Percentiles rank a stretch among this genome's conserved stretches.
phyloP scores from a whole-genome alignment of 2,797 vertebrate species.

The Pseudomugil gertrudae region DNA sequence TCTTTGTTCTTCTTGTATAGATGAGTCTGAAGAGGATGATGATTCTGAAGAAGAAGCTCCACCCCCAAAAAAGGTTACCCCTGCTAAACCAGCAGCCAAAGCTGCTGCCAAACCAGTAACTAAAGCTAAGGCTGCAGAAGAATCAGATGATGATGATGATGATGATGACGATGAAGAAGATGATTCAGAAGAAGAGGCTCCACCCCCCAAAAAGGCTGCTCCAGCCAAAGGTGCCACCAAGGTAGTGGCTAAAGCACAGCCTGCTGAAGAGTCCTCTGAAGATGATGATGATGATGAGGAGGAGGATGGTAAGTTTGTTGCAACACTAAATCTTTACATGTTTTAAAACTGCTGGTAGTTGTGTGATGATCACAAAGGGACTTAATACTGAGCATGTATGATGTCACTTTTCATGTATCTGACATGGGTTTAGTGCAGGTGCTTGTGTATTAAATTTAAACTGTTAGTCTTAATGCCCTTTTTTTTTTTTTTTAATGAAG shows the following conservation, averaged over 20 bases:
- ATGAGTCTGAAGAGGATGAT: constrained; percentile 73
- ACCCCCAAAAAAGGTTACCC: constrained; percentile 68
- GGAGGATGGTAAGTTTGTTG: constrained; percentile 59
- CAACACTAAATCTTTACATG: no score
- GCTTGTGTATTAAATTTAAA: neutral
- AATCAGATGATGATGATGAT: constrained; percentile 11
- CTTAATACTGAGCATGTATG: constrained; percentile 80
- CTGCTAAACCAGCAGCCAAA: constrained; percentile 49
- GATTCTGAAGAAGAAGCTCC: constrained; percentile 74
- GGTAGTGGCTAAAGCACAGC: constrained; percentile 51
- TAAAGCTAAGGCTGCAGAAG: constrained; percentile 64
- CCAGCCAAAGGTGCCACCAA: constrained; percentile 53
- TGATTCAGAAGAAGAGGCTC: constrained; percentile 77
- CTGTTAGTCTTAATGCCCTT: neutral
- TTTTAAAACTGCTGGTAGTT: neutral
- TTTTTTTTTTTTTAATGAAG: constrained; percentile 69
- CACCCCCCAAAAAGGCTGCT: constrained; percentile 73
- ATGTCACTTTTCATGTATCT: constrained; percentile 62
- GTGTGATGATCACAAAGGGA: constrained; percentile 79
- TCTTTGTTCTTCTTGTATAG: constrained; percentile 26
- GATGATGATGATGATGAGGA: constrained; percentile 47
- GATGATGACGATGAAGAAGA: constrained; percentile 35
- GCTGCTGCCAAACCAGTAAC: constrained; percentile 41
- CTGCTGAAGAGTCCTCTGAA: constrained; percentile 63
- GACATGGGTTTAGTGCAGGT: constrained; percentile 10